Base-by-base conservation (phyloP, 2,113 vertebrate genomes). In the Arvicanthis niloticus region DNA sequence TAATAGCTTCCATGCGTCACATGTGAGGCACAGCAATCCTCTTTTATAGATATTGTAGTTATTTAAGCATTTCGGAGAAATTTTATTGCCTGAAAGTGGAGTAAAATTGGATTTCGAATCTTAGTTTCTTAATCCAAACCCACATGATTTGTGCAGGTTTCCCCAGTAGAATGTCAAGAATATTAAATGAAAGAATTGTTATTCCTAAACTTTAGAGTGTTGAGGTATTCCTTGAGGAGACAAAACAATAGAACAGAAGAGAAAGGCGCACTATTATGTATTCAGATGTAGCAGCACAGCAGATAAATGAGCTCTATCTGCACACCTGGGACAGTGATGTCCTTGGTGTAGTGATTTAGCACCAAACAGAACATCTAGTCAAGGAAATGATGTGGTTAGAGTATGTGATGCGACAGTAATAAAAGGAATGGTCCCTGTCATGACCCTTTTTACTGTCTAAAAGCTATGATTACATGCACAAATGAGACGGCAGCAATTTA, bases 261-360 rank as follows among this genome's bases (percentile, higher is more conserved):
- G 70, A 95, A 93, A 80, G 21, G 21, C 13, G 78, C 2, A 16
- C 65, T 42, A 72, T 89, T 90, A 68, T 73, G 70, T 31, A 95
- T 91, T 92, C 82, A 62, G 7, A 48, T 89, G 1, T 15, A 89
- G 40, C 3, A 76, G 53, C 5, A 60, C 62, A 6, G 22, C 78
- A 80, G 58, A 88, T 53, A 88, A 94, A 77, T 88, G 90, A 95
- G 42, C 51, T 81, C 48, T 45, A 48, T 37, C 31, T 70, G 65
- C 78, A 56, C 78, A 95, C 73, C 84, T 70, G 51, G 95, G 89
- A 62, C n/a, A 82, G 40, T 8, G 62, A 40, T 77, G 93, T 31
- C 90, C 75, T 92, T 91, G 82, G 77, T 92, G 90, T 67, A 77
- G 80, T 92, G 93, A 90, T 93, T 82, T 93, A 92, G 70, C 51